A percentile compares a stretch with the other conserved stretches of the same genome.
These are phyloP conservation scores for Listronotus bonariensis DNA, from an alignment of 1,140 invertebrate genomes.

Conservation along the genomic window DNA sequence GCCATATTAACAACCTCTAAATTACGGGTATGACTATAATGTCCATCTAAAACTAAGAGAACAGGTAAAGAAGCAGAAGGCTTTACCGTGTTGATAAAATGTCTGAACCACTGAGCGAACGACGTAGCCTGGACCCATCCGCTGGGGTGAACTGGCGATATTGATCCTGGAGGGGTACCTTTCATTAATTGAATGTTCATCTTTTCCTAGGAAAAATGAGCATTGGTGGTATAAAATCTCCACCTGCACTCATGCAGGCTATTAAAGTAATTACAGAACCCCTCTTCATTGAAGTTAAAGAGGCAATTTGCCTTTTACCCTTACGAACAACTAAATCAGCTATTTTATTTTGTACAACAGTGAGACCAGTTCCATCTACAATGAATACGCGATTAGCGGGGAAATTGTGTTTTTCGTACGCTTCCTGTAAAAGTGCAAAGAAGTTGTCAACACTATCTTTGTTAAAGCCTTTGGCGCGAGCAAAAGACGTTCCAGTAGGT, in stretches of 20 bases:
- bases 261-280: conserved; percentile 54
- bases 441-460: conserved; percentile 20
- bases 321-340: too few species aligned
- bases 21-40: too few species aligned
- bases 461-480: too few species aligned
- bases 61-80: conserved; percentile 30
- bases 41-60: conserved; percentile 29
- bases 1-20: too few species aligned
- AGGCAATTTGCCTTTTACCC: too few species aligned
- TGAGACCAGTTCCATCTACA: conserved; percentile 23
- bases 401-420: conserved; percentile 16
- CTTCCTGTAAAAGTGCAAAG: conserved; percentile 13
- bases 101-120: too few species aligned
- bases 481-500: too few species aligned
- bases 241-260: conserved; percentile 52
- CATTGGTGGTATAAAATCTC: conserved; percentile 39
- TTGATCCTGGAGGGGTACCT: conserved; percentile 41
- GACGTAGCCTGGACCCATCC: too few species aligned
- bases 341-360: conserved; percentile 55
- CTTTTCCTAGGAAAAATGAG: conserved; percentile 32
- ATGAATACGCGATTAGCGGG: conserved; percentile 24
- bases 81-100: too few species aligned
- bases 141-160: too few species aligned
- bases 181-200: conserved; percentile 30
- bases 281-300: too few species aligned